Evolutionary conservation across 92 coral and sea anemone species (phyloP), one percentile per base, ranked within the genome.

Genomic region (Blastomussa wellsi): DNA sequence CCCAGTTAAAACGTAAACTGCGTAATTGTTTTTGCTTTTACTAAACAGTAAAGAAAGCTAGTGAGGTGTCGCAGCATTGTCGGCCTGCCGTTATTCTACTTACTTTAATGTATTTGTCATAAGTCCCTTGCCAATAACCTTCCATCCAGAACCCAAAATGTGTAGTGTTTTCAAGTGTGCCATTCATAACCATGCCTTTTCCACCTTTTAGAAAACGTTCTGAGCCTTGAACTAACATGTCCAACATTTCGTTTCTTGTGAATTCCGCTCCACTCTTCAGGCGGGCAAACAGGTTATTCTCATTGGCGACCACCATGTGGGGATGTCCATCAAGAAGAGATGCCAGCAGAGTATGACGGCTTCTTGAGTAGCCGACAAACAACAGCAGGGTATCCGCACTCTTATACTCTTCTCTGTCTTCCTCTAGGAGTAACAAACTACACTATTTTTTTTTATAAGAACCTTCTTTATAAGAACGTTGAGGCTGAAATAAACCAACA

Each of bases 301-400:
- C 79, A 74, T 74, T 74, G 29, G 59, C 79, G 38, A 74, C 79
- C 52, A 74, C 52, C 79, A 74, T 74, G 79, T 74, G 79, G 1
- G 79, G 60, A 47, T 74, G 79, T 13, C 38, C 79, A 47, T 74
- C 79, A 10, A 74, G 79, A n/a, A 74, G 79, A 31, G 79, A 74
- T 26, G 79, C 79, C 3, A 74, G 37, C 4, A 74, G 59, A n/a
- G 79, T 74, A 31, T 74, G 79, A 38, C 79, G 79, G 10, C 79
- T 74, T 42, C 79, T 74, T 38, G 79, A 47, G 79, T 74, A 74
- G 37, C 79, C 79, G 11, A 74, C 79, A 74, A 74, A 74, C 31
- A 74, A 15, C 24, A 74, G 17, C 37, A 74, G 11, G 6, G 79
- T 74, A 47, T 74, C 79, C 26, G 48, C 79, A 0, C 24, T 47